Evolutionary conservation across 1,140 invertebrate genomes (phyloP).

Genomic region (Hyles vespertilio): DNA sequence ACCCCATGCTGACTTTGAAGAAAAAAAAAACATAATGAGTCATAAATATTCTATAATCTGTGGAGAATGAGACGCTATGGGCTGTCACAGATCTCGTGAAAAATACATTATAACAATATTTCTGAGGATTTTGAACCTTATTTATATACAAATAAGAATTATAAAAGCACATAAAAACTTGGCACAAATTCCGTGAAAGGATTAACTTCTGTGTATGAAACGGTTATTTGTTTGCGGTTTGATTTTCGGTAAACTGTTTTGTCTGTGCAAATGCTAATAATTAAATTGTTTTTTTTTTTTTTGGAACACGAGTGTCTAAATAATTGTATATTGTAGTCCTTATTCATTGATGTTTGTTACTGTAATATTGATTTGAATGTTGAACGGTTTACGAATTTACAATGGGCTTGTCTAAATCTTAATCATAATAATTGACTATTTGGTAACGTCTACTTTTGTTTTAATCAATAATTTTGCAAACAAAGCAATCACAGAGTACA

Average conservation of each 20-base stretch:
- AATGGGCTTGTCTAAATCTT: no score
- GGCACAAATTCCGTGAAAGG: conserved; percentile 6
- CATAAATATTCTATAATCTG: conserved; percentile 54
- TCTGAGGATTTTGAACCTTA: conserved; percentile 11
- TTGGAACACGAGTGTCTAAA: no score
- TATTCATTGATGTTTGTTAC: background rate
- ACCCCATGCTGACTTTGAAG: conserved; percentile 30
- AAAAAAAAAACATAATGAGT: conserved; percentile 44
- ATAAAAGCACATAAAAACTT: background rate
- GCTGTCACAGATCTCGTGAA: conserved; percentile 38
- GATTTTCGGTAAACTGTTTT: background rate
- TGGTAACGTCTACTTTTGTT: no score
- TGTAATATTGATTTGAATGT: background rate
- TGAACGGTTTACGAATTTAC: background rate
- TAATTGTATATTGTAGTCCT: no score
- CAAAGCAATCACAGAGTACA: no score
- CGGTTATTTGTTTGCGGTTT: conserved; percentile 13
- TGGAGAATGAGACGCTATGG: conserved; percentile 42
- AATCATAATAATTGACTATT: no score
- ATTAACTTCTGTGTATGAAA: conserved; percentile 18
- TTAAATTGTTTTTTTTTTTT: no score
- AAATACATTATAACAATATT: conserved; percentile 7
- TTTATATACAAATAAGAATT: background rate
- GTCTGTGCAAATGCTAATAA: no score
- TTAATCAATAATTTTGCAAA: no score